Conservation (phyloP, 2,888 invertebrate genomes). For the Copidosoma aretas region DNA sequence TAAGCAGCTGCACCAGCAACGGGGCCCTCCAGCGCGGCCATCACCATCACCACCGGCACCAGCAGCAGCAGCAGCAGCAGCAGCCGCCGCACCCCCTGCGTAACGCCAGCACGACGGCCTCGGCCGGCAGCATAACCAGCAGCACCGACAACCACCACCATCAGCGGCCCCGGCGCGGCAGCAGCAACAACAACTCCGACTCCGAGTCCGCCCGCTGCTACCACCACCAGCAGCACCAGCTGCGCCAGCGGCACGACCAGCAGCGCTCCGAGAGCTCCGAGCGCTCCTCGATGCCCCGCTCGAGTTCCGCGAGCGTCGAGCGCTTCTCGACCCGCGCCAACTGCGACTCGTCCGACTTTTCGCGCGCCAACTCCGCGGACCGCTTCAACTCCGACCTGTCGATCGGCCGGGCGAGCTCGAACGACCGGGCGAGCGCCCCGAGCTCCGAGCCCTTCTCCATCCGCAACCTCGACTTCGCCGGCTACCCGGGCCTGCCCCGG, state of each 20-base stretch:
- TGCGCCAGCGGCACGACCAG: constrained; percentile 7
- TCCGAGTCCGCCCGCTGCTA: no score
- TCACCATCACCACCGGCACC: constrained; percentile 20
- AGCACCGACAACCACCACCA: no score
- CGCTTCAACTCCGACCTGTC: constrained; percentile 61
- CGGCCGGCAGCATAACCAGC: constrained; percentile 11
- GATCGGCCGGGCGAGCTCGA: constrained; percentile 58
- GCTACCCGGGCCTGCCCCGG: constrained; percentile 53
- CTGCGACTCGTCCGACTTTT: constrained; percentile 60
- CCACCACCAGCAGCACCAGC: no score
- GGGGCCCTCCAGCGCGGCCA: not conserved
- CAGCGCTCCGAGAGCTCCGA: constrained; percentile 58
- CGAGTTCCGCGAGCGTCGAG: constrained; percentile 59
- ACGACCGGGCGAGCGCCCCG: constrained; percentile 59
- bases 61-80: constrained; percentile 26
- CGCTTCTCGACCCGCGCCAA: constrained; percentile 60
- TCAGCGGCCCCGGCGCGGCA: no score
- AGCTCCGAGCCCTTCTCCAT: constrained; percentile 59
- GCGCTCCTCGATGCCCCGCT: constrained; percentile 58
- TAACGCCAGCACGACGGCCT: constrained; percentile 15
- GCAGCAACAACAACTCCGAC: no score
- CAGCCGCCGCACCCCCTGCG: not conserved
- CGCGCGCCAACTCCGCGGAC: constrained; percentile 60
- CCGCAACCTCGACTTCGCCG: constrained; percentile 56
- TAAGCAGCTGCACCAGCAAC: constrained; percentile 15